Base-by-base conservation (phyloP, 2,797 vertebrate genomes). In the Mormyrus hasselquistii region DNA sequence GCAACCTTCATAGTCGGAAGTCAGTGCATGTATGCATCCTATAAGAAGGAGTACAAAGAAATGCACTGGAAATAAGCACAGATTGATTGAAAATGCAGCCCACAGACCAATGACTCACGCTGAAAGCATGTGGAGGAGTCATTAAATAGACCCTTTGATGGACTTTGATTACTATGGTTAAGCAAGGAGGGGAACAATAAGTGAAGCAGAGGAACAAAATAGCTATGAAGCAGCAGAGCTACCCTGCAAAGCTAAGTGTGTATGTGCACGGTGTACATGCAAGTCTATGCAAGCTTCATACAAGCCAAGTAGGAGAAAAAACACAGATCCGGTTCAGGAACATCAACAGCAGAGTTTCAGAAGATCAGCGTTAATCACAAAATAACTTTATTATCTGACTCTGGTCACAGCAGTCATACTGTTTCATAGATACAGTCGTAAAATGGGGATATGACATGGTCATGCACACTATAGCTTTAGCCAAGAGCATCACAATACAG, bases 321-420 rank as follows among this genome's bases (percentile, higher is more conserved):
- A 86, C 86, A 69, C 44, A 82, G 10, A 38, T 62, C 47, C 55
- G 10, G 41, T 65, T 73, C 76, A 88, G 34, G 52, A 83, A 82
- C 62, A 14, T 86, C 7, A 86, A 79, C 69, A 49, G n/a, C 87
- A 90, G 87, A 69, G 82, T 89, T 49, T 87, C 12, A 91, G 88
- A 92, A 88, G 91, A 91, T 87, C 89, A 88, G 87, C 62, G 49
- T 89, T 91, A 49, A 89, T 92, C 90, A 73, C 92, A 93, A 93
- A 93, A 94, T 91, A 89, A 90, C 89, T 94, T 93, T 92, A 93
- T 94, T 93, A 87, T 90, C 88, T 90, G 53, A 92, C 90, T 90
- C 89, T 86, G 88, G 89, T 90, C 83, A 89, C 86, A 92, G 91
- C 83, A 92, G 89, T 57, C 76, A 89, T 86, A 93, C 38, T 90